Base-by-base conservation (phyloP, 2,797 vertebrate species). In the Sciurus carolinensis region DNA sequence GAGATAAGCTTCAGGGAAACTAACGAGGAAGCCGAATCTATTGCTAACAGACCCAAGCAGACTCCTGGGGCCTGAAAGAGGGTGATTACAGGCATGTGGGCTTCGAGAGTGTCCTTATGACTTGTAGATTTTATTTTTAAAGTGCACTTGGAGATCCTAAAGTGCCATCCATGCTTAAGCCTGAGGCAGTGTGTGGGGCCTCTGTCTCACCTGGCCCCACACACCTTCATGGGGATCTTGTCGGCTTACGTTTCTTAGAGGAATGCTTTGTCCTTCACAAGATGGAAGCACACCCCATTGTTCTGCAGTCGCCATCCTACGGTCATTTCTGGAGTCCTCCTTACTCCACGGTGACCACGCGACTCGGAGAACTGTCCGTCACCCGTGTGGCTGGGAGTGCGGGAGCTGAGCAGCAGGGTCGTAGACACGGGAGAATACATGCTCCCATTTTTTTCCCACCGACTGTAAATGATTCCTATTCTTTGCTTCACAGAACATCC, bases 401-500 rank as follows among this genome's bases (percentile, higher is more conserved):
- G 36, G 87, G 89, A 2, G 96, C 97, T 90, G 95, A 87, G 97
- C 85, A 91, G 59, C 86, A 5, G 91, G 71, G 97, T 97, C 95
- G 39, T 22, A 93, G 96, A 98, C 97, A 97, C 96, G 47, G 98
- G 93, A 96, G 98, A 92, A 97, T 79, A 79, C 92, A 82, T 93
- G 97, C 98, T 98, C 95, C 97, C 91, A 33, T 97, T 97, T 97
- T 91, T 95, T 79, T 39, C 67, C 95, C 95, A 97, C 96, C 67
- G 97, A 93, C 97, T 98, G 97, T 97, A 98, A 98, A 97, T 94
- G 97, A 98, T 98, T 98, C 97, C 97, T 97, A 96, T 98, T 98
- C 98, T 98, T 98, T 98, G 98, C 98, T 98, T 97, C 98, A 96
- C 97, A 98, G 98, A 99, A 99, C 99, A 99, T 99, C 98, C 98